A percentile compares a stretch with the other conserved stretches of the same genome.
These are phyloP conservation scores for Hirundo rustica DNA, from an alignment of 2,797 vertebrate species.

Conservation along the genomic window DNA sequence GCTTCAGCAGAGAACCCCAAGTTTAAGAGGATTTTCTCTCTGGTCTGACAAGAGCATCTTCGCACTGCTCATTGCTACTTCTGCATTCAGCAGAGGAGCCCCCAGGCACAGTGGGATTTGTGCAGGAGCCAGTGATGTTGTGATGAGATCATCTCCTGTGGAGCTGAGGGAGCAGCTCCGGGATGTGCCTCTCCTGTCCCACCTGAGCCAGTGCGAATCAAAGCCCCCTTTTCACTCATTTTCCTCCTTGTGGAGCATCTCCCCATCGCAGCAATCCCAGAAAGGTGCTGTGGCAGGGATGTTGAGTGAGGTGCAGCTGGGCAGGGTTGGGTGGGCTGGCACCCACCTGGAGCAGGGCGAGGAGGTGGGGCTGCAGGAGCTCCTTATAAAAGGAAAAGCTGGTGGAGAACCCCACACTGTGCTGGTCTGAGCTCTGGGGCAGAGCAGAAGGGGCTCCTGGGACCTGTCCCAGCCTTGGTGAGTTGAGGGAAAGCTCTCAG, in stretches of 20 bases:
- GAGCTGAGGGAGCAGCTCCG: neutral
- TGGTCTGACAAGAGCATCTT: neutral
- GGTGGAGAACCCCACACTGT: rapidly evolving
- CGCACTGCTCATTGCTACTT: neutral
- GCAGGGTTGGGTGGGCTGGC: rapidly evolving
- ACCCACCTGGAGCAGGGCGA: neutral
- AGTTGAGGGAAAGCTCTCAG: rapidly evolving
- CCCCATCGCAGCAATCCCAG: neutral
- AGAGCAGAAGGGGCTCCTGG: rapidly evolving
- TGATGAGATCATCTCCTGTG: neutral
- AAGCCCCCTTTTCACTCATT: rapidly evolving
- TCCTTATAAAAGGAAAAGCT: neutral
- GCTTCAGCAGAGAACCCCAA: neutral
- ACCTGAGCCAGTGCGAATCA: neutral
- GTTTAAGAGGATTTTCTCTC: neutral
- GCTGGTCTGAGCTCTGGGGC: rapidly evolving
- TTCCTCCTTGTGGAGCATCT: neutral
- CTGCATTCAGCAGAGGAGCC: neutral
- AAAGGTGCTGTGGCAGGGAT: rapidly evolving
- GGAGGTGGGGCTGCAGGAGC: neutral
- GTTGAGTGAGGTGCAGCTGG: rapidly evolving
- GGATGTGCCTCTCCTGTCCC: neutral
- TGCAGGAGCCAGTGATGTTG: neutral
- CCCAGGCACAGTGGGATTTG: neutral
- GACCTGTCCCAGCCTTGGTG: neutral